Conservation (phyloP, 2,797 vertebrate genomes). For the Gymnoscopelus microlampas region DNA sequence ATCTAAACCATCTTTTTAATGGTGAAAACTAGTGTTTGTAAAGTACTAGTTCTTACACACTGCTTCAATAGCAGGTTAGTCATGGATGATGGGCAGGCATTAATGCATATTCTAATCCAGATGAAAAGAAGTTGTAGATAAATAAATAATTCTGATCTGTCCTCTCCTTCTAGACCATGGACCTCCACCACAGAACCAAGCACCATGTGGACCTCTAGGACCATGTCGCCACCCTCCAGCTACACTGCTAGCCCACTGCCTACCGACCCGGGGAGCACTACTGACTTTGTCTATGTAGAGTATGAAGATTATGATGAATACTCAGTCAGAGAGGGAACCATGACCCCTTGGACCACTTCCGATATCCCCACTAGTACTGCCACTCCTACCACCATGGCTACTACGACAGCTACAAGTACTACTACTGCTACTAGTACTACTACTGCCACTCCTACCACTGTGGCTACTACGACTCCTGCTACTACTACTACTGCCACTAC, state of each 20-base stretch:
- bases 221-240: background rate
- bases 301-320: conserved; percentile 62
- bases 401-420: background rate
- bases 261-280: conserved; percentile 26
- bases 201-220: conserved; percentile 3
- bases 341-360: background rate
- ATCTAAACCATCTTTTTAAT: too few relatives aligned
- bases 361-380: background rate
- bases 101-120: too few relatives aligned
- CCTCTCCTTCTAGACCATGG: conserved; percentile 34
- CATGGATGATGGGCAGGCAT: too few relatives aligned
- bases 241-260: conserved; percentile 18
- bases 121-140: too few relatives aligned
- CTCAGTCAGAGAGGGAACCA: conserved; percentile 16
- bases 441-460: background rate
- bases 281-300: conserved; percentile 67
- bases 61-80: too few relatives aligned
- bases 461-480: background rate
- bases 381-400: background rate
- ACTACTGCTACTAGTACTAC: background rate
- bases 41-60: too few relatives aligned
- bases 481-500: background rate
- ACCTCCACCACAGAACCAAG: conserved; percentile 23
- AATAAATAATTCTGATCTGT: background rate
- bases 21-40: too few relatives aligned